Evolutionary conservation across 2,797 vertebrate species (phyloP).

Genomic region (Cryptoblepharus egeriae): DNA sequence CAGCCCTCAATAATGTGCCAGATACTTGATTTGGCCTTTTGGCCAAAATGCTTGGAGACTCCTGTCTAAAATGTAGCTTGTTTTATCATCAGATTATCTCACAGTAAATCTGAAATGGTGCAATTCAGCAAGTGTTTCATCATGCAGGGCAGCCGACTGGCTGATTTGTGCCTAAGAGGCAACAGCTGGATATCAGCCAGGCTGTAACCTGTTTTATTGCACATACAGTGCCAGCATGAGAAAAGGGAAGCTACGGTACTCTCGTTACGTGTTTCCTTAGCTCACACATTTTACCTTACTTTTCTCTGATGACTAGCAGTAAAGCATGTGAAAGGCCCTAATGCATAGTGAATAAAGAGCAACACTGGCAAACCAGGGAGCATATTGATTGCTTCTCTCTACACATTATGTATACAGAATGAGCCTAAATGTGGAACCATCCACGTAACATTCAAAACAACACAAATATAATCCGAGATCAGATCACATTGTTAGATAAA

Average conservation of each 20-base stretch:
- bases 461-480: conserved; percentile 52
- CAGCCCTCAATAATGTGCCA: no score
- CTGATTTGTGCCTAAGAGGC: neutral
- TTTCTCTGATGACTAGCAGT: conserved; percentile 8
- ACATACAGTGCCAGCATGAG: neutral
- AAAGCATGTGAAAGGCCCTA: conserved; percentile 5
- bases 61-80: no score
- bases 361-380: conserved; percentile 44
- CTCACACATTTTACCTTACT: conserved; percentile 8
- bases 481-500: conserved; percentile 47
- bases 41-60: no score
- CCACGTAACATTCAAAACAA: conserved; percentile 33
- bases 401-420: conserved; percentile 29
- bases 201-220: neutral
- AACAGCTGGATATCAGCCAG: neutral
- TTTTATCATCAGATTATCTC: no score
- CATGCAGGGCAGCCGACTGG: neutral
- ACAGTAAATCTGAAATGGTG: no score
- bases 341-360: conserved; percentile 21
- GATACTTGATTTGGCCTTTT: no score
- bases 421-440: conserved; percentile 47
- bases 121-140: no score
- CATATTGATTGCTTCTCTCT: conserved; percentile 28
- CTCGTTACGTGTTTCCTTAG: conserved; percentile 29
- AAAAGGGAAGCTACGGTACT: conserved; percentile 15